These are phyloP conservation scores for Enteromius viviparus DNA, from an alignment of 2,797 vertebrate genomes.

Conservation along the genomic window DNA sequence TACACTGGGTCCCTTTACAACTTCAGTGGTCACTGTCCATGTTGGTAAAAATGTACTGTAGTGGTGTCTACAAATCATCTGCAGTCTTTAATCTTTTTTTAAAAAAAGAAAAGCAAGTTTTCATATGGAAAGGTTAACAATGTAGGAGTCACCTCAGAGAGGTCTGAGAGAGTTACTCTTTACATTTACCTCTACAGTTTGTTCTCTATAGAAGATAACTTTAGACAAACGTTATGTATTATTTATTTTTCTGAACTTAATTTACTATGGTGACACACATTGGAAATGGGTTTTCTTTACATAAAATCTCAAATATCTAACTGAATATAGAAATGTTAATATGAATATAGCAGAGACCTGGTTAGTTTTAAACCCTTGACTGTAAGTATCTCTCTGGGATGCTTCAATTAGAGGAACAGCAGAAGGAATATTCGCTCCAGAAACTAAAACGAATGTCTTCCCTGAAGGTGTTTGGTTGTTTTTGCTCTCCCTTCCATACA, in stretches of 20 bases:
- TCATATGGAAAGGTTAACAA: background rate
- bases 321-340: background rate
- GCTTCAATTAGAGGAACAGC: background rate
- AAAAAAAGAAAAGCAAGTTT: background rate
- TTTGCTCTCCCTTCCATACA: constrained; percentile 22
- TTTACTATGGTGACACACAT: background rate
- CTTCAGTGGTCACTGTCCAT: background rate
- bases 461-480: constrained; percentile 20
- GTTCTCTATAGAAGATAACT: background rate
- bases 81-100: background rate
- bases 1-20: background rate
- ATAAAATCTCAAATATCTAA: background rate
- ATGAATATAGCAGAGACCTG: constrained; percentile 2
- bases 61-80: background rate
- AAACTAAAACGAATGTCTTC: constrained; percentile 5
- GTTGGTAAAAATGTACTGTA: background rate
- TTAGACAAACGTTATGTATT: background rate
- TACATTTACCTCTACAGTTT: background rate
- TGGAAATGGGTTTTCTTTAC: background rate
- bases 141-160: background rate
- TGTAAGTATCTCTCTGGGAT: background rate
- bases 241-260: background rate
- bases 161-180: background rate
- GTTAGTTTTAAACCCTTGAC: background rate
- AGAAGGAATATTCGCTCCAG: constrained; percentile 5